Conservation (phyloP, 2,113 vertebrate genomes). For the Capreolus pygargus region DNA sequence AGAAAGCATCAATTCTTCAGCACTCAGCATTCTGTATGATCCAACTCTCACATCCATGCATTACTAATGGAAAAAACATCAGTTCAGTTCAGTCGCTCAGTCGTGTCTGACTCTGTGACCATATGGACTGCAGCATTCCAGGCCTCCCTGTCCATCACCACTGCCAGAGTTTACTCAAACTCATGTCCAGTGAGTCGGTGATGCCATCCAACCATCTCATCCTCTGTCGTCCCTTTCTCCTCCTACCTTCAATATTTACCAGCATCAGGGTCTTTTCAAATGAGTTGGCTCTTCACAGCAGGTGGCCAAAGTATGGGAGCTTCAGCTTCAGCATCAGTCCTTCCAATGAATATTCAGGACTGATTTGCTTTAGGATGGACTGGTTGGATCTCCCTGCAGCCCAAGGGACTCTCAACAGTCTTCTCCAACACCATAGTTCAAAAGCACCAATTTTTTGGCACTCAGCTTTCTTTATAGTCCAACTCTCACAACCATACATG, state of each 20-base stretch:
- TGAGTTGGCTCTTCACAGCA: background rate
- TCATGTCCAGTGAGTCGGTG: background rate
- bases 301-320: background rate
- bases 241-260: accelerated
- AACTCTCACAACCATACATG: background rate
- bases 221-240: background rate
- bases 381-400: background rate
- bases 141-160: background rate
- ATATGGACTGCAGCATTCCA: accelerated
- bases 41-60: background rate
- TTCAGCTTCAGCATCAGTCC: background rate
- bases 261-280: background rate
- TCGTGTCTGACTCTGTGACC: background rate
- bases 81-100: background rate
- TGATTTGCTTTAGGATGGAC: background rate
- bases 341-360: background rate
- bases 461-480: background rate
- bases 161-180: background rate
- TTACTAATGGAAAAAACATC: background rate
- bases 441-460: background rate
- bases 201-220: background rate
- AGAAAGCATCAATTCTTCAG: background rate
- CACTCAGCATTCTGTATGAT: background rate
- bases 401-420: background rate
- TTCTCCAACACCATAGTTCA: background rate